Percentiles rank a stretch among this genome's conserved stretches.
Evolutionary conservation across 2,888 invertebrate species (phyloP).

Genomic region (Pterobdella sp.): DNA sequence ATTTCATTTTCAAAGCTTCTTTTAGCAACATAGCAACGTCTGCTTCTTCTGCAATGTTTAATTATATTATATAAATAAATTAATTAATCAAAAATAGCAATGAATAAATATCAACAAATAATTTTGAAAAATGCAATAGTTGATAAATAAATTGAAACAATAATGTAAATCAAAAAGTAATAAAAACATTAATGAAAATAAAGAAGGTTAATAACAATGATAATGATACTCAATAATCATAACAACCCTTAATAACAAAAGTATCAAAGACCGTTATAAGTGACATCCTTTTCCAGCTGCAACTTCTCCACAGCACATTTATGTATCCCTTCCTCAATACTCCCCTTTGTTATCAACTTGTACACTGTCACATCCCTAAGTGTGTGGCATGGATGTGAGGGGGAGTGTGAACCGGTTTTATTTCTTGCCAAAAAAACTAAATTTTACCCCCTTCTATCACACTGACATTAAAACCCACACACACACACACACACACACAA

Average conservation of each 20-base stretch:
- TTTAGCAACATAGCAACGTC: slow-evolving; percentile 73
- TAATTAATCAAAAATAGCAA: background rate
- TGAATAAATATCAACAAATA: background rate
- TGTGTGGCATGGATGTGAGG: background rate
- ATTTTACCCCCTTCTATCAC: background rate
- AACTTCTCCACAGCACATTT: slow-evolving; percentile 82
- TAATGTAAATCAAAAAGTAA: background rate
- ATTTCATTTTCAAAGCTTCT: slow-evolving; percentile 53
- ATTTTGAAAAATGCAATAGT: background rate
- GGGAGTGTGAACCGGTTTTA: background rate
- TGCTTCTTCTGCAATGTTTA: slow-evolving; percentile 45
- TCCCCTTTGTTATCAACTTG: slow-evolving; percentile 72
- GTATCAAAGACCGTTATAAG: slow-evolving; percentile 40
- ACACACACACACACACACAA: background rate
- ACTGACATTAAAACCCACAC: background rate
- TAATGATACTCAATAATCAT: slow-evolving; percentile 12
- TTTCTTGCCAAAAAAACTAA: background rate
- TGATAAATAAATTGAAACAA: no score
- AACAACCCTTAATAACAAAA: no score
- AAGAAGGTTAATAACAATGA: slow-evolving; percentile 17
- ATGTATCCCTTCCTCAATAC: slow-evolving; percentile 87
- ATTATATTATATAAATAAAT: slow-evolving; percentile 33
- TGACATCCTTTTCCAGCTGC: slow-evolving; percentile 77
- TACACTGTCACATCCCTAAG: slow-evolving; percentile 73
- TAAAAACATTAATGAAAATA: background rate